A percentile compares a stretch with the other conserved stretches of the same genome.
Evolutionary conservation across 2,797 vertebrate species (phyloP).

Genomic region (Apodemus agrarius): DNA sequence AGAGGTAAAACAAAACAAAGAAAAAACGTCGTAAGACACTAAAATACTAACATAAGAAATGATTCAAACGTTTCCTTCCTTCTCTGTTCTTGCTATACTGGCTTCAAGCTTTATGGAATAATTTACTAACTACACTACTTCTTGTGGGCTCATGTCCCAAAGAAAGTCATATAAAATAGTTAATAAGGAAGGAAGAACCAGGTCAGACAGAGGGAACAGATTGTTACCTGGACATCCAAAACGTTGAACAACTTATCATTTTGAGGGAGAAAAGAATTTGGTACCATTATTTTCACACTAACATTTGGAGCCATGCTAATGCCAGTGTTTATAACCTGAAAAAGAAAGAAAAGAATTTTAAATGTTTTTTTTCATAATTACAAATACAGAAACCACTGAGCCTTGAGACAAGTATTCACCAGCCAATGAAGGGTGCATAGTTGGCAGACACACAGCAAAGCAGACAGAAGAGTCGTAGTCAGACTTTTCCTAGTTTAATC

Average conservation of each 20-base stretch:
- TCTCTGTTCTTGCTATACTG: background rate
- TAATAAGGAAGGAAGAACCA: background rate
- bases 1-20: background rate
- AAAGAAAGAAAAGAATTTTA: conserved; percentile 49
- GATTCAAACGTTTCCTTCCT: background rate
- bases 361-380: background rate
- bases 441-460: background rate
- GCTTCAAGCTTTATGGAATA: conserved; percentile 21
- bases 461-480: background rate
- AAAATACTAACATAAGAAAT: background rate
- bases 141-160: background rate
- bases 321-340: conserved; percentile 94
- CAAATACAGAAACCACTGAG: background rate
- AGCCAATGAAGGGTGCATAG: background rate
- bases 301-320: conserved; percentile 92
- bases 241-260: conserved; percentile 90
- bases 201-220: background rate
- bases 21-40: background rate
- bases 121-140: background rate
- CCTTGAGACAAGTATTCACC: background rate
- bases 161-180: background rate
- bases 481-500: background rate
- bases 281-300: conserved; percentile 90
- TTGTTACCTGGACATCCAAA: conserved; percentile 92
- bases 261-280: conserved; percentile 91